These are phyloP conservation scores for Paragorgia papillata DNA, from an alignment of 92 coral and sea anemone genomes.

Conservation along the genomic window DNA sequence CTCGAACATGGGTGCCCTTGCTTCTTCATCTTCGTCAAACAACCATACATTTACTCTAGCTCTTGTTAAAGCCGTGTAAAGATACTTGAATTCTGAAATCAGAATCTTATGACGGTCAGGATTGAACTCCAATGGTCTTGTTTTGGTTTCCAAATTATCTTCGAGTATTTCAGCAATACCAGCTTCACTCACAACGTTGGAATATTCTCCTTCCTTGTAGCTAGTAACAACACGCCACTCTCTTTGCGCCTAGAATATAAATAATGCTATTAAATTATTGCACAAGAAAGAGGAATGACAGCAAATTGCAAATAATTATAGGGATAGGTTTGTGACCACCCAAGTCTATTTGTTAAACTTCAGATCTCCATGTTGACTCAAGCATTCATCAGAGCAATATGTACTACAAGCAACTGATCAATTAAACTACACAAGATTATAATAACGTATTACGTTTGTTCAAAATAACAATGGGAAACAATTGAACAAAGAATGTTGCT, in stretches of 20 bases:
- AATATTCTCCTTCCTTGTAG: constrained; percentile 61
- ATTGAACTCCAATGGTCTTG: constrained; percentile 83
- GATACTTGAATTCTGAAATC: constrained; percentile 84
- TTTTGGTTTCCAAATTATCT: constrained; percentile 58
- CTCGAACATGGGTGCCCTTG: constrained; percentile 88
- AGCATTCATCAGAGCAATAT: no score
- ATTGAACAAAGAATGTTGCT: no score
- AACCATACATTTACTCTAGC: constrained; percentile 97
- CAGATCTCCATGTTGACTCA: no score
- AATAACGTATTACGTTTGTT: no score
- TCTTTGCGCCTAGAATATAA: constrained; percentile 67
- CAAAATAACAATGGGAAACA: no score
- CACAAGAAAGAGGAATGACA: no score
- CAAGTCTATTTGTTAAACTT: no score
- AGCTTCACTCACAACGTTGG: constrained; percentile 35
- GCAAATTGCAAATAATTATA: no score
- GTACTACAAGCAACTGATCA: no score
- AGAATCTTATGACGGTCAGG: constrained; percentile 80
- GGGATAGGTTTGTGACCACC: no score
- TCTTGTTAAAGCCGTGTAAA: constrained; percentile 91
- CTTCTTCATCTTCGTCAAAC: constrained; percentile 88
- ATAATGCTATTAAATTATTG: no score
- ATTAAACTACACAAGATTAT: no score
- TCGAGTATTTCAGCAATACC: constrained; percentile 72
- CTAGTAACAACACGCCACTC: constrained; percentile 94